Evolutionary conservation across 2,888 invertebrate genomes (phyloP), one percentile per base, ranked within the genome.

Genomic region (Harpagoxenus sublaevis): DNA sequence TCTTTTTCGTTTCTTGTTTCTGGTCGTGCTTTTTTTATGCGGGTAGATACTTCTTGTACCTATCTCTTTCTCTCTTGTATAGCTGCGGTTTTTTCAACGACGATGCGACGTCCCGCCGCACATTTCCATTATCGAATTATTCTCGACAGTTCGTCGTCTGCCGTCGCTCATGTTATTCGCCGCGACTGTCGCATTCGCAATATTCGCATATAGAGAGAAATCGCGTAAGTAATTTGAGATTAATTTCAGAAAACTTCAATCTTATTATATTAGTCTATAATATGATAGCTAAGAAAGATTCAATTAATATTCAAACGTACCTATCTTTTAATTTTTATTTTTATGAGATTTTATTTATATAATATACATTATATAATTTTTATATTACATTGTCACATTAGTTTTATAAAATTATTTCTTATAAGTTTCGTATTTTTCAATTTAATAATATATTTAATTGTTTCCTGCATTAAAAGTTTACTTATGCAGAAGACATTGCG

Each of bases 121-220:
- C 89, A 87, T 91, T 90, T 91, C 86, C 89, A 91, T 90, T 89
- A 90, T 91, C 87, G 88, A 89, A 89, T 91, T 90, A 89, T 91
- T 90, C 88, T 83, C 84, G 73, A 91, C 87, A 89, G 89, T 84
- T 89, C 83, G 86, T 88, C 85, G 86, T 86, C 87, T 86, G 73
- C 86, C 68, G 85, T 85, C 86, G 89, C 79, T 86, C 85, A 83
- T 84, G 86, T 93, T 86, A 87, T 91, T 83, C 89, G 89, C 84
- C 89, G 88, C 85, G 90, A 88, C 35, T 88, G 86, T 39, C 15
- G 23, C 39, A 35, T 35, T 55, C 35, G 39, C 39, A 23, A 23
- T 73, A n/a, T 23, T 23, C 23, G 23, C 23, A 23, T 23, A 23
- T 23, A 23, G 23, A 23, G 9, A 39, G n/a, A 28, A 55, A 57